phyloP scores from a whole-genome alignment of 1,140 invertebrate genomes.

The Parapsyche elsis region DNA sequence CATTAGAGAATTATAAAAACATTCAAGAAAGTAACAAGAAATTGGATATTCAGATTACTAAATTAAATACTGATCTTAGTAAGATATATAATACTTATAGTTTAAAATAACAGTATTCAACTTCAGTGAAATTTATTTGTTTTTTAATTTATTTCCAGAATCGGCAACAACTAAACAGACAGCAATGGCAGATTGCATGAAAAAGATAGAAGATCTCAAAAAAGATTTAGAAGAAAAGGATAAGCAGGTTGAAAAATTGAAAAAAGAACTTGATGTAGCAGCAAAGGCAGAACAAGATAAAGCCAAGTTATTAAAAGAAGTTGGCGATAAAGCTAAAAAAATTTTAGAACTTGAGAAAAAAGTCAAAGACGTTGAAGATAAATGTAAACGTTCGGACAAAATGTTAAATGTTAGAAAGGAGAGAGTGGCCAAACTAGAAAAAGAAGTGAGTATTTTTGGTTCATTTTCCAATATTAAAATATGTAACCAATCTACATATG shows the following conservation, averaged over 20 bases:
- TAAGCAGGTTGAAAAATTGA: conserved; percentile 69
- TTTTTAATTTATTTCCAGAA: conserved; percentile 59
- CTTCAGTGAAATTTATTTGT: conserved; percentile 37
- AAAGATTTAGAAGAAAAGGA: conserved; percentile 69
- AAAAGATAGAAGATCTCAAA: conserved; percentile 69
- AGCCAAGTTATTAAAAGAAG: conserved; percentile 66
- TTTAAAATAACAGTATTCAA: conserved; percentile 15
- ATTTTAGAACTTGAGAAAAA: conserved; percentile 70
- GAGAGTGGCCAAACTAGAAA: conserved; percentile 70
- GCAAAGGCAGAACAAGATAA: conserved; percentile 67
- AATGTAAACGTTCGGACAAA: conserved; percentile 71
- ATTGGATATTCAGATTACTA: conserved; percentile 68
- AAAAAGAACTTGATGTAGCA: conserved; percentile 67
- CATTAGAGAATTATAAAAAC: conserved; percentile 61
- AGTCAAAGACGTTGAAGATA: conserved; percentile 72
- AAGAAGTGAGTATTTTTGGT: conserved; percentile 64
- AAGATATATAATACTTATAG: conserved; percentile 56
- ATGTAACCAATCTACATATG: too few relatives aligned
- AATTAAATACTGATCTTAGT: conserved; percentile 69
- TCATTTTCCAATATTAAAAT: neutral
- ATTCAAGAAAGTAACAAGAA: conserved; percentile 69
- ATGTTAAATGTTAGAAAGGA: conserved; percentile 69
- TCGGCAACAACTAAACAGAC: conserved; percentile 64
- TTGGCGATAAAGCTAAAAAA: conserved; percentile 69
- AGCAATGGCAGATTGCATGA: conserved; percentile 67